A percentile compares a stretch with the other conserved stretches of the same genome.
These are phyloP conservation scores for Pantherophis vulpinus DNA, from an alignment of 2,797 vertebrate species.

Conservation along the genomic window DNA sequence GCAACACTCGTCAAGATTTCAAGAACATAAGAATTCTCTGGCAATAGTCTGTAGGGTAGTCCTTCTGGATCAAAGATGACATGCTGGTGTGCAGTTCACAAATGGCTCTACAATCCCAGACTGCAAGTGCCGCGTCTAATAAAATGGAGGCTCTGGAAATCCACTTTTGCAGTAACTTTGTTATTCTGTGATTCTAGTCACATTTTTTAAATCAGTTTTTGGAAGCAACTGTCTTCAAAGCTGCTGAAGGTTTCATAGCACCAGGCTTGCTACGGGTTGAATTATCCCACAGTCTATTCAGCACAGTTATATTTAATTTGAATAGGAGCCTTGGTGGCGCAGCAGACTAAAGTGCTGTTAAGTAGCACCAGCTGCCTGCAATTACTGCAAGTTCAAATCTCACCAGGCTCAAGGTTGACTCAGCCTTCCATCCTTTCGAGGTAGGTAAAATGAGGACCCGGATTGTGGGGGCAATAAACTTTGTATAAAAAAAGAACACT, in stretches of 20 bases:
- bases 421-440: no score
- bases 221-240: not conserved
- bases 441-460: no score
- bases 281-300: not conserved
- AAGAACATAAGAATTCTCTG: not conserved
- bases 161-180: not conserved
- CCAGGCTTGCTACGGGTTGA: not conserved
- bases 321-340: no score
- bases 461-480: no score
- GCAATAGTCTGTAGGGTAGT: not conserved
- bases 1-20: not conserved
- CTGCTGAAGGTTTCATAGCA: not conserved
- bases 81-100: not conserved
- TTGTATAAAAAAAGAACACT: no score
- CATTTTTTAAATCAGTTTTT: not conserved
- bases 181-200: not conserved
- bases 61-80: not conserved
- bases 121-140: not conserved
- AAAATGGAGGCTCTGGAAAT: not conserved
- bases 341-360: no score
- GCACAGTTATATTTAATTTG: not conserved
- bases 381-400: no score
- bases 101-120: not conserved
- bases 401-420: no score
- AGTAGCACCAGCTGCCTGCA: no score